A percentile compares a stretch with the other conserved stretches of the same genome.
Conservation (phyloP, 1,140 invertebrate genomes). For the Hyphantria cunea region DNA sequence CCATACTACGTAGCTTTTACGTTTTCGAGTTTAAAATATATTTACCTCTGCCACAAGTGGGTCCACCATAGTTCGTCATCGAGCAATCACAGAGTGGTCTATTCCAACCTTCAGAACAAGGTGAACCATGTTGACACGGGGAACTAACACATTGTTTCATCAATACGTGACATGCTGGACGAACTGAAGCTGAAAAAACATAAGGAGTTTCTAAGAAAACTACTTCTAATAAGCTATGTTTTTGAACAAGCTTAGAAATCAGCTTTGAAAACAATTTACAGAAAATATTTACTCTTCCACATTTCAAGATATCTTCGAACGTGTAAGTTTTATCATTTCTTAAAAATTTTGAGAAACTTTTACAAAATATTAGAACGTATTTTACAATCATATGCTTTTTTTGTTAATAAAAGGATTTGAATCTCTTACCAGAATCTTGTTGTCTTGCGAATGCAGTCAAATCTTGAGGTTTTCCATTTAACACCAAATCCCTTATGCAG, state of each 20-base stretch:
- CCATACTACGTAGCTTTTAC: too few species aligned
- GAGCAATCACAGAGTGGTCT: constrained; percentile 98
- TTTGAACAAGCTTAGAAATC: not conserved
- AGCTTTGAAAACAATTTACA: too few species aligned
- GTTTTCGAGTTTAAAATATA: too few species aligned
- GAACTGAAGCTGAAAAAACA: constrained; percentile 87
- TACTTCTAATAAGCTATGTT: not conserved
- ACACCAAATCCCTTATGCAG: constrained; percentile 95
- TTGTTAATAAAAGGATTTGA: too few species aligned
- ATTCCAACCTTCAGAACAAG: constrained; percentile 97
- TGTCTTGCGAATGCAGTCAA: constrained; percentile 93
- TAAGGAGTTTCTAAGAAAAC: too few species aligned
- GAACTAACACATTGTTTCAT: constrained; percentile 90
- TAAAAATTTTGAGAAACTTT: too few species aligned
- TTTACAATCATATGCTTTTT: too few species aligned
- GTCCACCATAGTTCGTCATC: constrained; percentile 93
- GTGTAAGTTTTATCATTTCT: too few species aligned
- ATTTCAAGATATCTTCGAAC: too few species aligned
- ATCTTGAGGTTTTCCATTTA: constrained; percentile 96
- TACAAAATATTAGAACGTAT: too few species aligned
- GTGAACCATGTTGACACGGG: constrained; percentile 95
- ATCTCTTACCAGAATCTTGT: constrained; percentile 90
- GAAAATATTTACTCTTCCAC: too few species aligned
- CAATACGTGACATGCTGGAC: constrained; percentile 91
- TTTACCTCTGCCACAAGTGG: constrained; percentile 94